phyloP scores from a whole-genome alignment of 2,888 invertebrate genomes.

The Nomada flava region DNA sequence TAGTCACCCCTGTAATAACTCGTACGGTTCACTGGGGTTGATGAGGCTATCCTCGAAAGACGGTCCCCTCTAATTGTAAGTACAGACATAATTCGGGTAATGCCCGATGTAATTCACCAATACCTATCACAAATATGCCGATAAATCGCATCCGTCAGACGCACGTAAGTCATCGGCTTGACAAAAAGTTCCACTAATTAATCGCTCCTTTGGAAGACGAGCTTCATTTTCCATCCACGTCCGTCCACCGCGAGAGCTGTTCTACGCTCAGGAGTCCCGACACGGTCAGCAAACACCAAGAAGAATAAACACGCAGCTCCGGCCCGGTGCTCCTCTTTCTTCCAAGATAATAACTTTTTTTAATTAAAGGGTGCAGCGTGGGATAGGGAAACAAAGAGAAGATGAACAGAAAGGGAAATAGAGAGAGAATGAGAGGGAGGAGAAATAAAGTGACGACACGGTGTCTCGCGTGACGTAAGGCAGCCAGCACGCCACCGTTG shows the following conservation, averaged over 20 bases:
- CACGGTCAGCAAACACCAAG: constrained; percentile 43
- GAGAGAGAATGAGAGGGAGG: not conserved
- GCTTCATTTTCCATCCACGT: not conserved
- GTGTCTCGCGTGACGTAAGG: constrained; percentile 51
- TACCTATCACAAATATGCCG: not conserved
- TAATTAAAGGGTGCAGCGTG: constrained; percentile 64
- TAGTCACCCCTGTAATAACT: constrained; percentile 74
- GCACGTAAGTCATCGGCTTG: not conserved
- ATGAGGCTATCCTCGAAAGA: constrained; percentile 65
- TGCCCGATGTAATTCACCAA: constrained; percentile 11
- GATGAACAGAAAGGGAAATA: not conserved
- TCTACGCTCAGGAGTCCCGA: not conserved
- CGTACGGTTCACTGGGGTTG: constrained; percentile 66
- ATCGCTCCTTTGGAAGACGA: not conserved
- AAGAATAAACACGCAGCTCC: constrained; percentile 33
- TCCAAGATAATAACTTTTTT: constrained; percentile 62
- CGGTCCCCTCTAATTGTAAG: constrained; percentile 20
- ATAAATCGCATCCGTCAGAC: not conserved
- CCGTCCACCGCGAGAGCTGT: not conserved
- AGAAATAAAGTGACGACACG: constrained; percentile 8
- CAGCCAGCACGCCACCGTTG: constrained; percentile 15
- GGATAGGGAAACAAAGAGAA: constrained; percentile 4
- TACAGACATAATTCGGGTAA: constrained; percentile 51
- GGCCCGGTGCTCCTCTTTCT: constrained; percentile 27
- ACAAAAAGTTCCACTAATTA: constrained; percentile 14